Percentiles rank a stretch among this genome's conserved stretches.
phyloP scores from a whole-genome alignment of 37 sponge, comb jelly and placozoan species.

The Geodia barretti region DNA sequence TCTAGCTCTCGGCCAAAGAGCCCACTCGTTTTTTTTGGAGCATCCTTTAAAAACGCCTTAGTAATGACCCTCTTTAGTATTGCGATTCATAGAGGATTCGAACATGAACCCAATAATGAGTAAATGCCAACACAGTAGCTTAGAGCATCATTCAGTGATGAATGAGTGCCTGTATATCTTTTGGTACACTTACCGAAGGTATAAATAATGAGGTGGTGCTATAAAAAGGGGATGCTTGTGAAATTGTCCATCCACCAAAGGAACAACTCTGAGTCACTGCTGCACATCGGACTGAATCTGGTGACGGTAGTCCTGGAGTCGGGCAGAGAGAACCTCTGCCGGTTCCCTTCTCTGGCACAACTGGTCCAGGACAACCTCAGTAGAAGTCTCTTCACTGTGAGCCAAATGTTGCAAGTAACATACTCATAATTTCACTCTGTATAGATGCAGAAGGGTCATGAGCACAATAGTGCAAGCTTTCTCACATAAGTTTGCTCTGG shows the following conservation, averaged over 20 bases:
- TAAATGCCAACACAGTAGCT: no score
- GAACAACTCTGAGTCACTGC: constrained; percentile 67
- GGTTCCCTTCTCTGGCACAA: constrained; percentile 49
- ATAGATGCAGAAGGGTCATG: no score
- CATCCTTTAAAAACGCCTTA: not conserved
- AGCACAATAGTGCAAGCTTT: no score
- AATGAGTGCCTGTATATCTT: no score
- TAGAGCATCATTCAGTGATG: no score
- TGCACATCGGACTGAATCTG: constrained; percentile 83
- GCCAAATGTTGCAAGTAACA: constrained; percentile 51
- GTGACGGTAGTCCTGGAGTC: constrained; percentile 82
- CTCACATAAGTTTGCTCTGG: no score
- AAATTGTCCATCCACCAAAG: constrained; percentile 6
- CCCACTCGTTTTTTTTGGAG: no score
- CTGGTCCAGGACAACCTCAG: constrained; percentile 82
- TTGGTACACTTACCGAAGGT: no score
- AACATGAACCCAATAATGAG: no score
- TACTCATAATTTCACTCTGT: no score
- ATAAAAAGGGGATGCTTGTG: not conserved
- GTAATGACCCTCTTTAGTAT: not conserved
- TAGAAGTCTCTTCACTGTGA: constrained; percentile 69
- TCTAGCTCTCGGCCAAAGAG: no score
- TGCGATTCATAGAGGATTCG: not conserved
- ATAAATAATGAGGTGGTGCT: no score
- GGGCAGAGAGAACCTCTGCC: constrained; percentile 61